A percentile compares a stretch with the other conserved stretches of the same genome.
Evolutionary conservation across 1,140 invertebrate species (phyloP).

Genomic region (Pseudomyrmex flavicornis): DNA sequence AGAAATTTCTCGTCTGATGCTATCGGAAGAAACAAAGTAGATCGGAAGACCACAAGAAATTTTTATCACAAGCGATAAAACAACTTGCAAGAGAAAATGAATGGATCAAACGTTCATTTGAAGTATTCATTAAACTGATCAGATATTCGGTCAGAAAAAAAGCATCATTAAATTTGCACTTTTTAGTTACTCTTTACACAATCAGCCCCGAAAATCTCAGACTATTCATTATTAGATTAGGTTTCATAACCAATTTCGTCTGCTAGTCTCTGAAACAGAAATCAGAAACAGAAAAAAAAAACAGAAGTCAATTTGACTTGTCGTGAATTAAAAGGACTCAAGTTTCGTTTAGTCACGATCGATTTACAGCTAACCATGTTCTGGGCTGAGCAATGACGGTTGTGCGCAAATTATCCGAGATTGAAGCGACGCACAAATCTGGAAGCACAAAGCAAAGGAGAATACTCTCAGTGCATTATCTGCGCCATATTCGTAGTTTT

Average conservation of each 20-base stretch:
- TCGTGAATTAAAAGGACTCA: slow-evolving; percentile 68
- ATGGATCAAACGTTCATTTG: slow-evolving; percentile 28
- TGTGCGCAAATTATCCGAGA: slow-evolving; percentile 84
- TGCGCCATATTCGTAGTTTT: slow-evolving; percentile 80
- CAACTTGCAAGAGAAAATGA: slow-evolving; percentile 41
- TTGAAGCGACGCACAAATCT: slow-evolving; percentile 85
- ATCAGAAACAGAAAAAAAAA: slow-evolving; percentile 77
- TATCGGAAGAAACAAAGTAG: slow-evolving; percentile 41
- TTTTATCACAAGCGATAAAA: slow-evolving; percentile 37
- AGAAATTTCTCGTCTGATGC: slow-evolving; percentile 56
- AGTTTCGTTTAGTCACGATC: slow-evolving; percentile 71
- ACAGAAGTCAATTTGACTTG: slow-evolving; percentile 72
- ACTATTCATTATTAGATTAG: slow-evolving; percentile 74
- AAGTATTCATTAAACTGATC: slow-evolving; percentile 34
- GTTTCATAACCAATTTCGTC: slow-evolving; percentile 79
- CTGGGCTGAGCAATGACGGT: slow-evolving; percentile 84
- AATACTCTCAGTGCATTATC: slow-evolving; percentile 85
- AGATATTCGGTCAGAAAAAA: slow-evolving; percentile 24
- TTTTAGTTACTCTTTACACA: slow-evolving; percentile 63
- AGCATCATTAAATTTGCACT: slow-evolving; percentile 43
- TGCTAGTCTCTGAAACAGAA: slow-evolving; percentile 85
- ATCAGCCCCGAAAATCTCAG: slow-evolving; percentile 71
- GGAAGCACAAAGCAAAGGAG: slow-evolving; percentile 86
- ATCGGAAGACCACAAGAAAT: slow-evolving; percentile 48
- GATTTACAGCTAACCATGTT: slow-evolving; percentile 83